Percentiles rank a stretch among this genome's conserved stretches.
Conservation (phyloP, 2,797 vertebrate species). For the Myotis pilosus region DNA sequence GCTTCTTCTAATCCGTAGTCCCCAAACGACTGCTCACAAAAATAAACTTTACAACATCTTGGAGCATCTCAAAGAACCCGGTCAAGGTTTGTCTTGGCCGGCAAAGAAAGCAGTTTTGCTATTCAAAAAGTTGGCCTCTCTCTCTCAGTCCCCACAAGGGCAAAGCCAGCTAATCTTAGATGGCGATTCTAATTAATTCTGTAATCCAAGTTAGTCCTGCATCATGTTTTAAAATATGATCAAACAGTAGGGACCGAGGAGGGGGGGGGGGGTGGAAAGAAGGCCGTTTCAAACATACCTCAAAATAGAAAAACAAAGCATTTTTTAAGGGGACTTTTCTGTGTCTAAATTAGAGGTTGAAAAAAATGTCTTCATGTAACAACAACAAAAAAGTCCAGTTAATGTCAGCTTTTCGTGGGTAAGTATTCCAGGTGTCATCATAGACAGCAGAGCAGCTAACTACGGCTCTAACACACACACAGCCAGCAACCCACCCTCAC, state of each 20-base stretch:
- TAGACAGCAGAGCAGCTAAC: conserved; percentile 65
- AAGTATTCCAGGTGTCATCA: conserved; percentile 75
- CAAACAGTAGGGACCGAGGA: conserved; percentile 37
- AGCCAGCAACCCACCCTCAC: conserved; percentile 47
- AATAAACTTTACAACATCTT: conserved; percentile 70
- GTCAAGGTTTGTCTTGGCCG: conserved; percentile 72
- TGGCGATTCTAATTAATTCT: conserved; percentile 63
- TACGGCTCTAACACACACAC: conserved; percentile 30
- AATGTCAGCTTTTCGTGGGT: conserved; percentile 67
- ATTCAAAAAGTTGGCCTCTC: conserved; percentile 60
- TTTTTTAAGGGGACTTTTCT: conserved; percentile 75
- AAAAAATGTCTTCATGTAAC: conserved; percentile 48
- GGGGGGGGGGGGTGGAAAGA: too few species aligned
- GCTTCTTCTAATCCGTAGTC: conserved; percentile 40
- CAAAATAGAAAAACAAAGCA: conserved; percentile 79
- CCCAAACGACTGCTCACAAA: conserved; percentile 56
- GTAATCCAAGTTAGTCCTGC: conserved; percentile 43
- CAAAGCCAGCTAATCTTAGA: conserved; percentile 70
- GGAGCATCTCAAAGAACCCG: conserved; percentile 48
- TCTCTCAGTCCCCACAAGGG: conserved; percentile 57
- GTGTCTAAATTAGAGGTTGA: conserved; percentile 74
- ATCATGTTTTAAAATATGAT: conserved; percentile 65
- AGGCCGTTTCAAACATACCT: conserved; percentile 79
- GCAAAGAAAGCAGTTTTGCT: conserved; percentile 70
- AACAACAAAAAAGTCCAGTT: conserved; percentile 60